Evolutionary conservation across 2,888 invertebrate genomes (phyloP).

Genomic region (Drosophila dives): DNA sequence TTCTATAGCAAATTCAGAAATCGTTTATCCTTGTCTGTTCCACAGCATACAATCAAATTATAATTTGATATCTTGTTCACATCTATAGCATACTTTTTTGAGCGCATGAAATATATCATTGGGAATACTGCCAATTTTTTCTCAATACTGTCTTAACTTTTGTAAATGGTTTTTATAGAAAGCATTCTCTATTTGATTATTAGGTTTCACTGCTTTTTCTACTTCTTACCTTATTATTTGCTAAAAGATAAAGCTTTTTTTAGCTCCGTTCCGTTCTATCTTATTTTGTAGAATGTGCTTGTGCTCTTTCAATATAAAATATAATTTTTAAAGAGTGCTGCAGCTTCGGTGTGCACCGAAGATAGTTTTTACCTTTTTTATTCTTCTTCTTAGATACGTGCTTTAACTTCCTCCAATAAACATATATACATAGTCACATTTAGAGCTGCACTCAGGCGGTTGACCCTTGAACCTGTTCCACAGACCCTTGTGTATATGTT

Average conservation of each 20-base stretch:
- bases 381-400: conserved; percentile 27
- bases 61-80: background rate
- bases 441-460: conserved; percentile 59
- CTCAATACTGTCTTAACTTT: background rate
- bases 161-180: background rate
- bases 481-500: conserved; percentile 38
- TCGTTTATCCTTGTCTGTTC: conserved; percentile 24
- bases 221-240: conserved; percentile 32
- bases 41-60: background rate
- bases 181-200: background rate
- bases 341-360: conserved; percentile 46
- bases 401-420: conserved; percentile 32
- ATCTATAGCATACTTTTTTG: conserved; percentile 23
- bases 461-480: conserved; percentile 40
- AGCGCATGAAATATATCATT: background rate
- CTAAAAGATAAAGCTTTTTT: conserved; percentile 39
- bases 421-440: conserved; percentile 30
- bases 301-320: conserved; percentile 8
- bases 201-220: conserved; percentile 1
- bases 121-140: background rate
- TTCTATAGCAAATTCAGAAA: background rate
- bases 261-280: conserved; percentile 12
- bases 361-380: conserved; percentile 21
- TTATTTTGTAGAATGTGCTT: conserved; percentile 28
- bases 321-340: conserved; percentile 24